Conservation (phyloP, 2,888 invertebrate species). For the Tipula lateralis region DNA sequence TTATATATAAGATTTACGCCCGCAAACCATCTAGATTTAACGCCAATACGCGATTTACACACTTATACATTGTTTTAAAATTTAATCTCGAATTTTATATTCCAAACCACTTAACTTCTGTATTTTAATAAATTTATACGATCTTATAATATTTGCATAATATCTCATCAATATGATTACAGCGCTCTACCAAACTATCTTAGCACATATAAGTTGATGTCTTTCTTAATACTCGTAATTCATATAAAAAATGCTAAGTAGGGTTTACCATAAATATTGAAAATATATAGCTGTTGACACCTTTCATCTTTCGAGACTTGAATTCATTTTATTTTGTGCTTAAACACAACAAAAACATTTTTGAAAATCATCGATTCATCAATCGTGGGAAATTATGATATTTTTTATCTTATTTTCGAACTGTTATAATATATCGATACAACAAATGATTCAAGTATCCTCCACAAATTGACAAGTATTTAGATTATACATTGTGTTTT, state of each 20-base stretch:
- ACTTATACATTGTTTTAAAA: not conserved
- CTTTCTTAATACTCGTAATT: not conserved
- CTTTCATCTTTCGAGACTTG: not conserved
- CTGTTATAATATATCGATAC: too few relatives aligned
- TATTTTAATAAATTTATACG: not conserved
- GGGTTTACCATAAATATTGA: not conserved
- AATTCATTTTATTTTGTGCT: not conserved
- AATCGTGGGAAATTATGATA: not conserved
- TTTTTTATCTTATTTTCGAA: not conserved
- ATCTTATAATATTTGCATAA: not conserved
- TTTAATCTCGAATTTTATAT: not conserved
- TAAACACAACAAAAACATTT: not conserved
- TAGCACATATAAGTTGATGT: not conserved
- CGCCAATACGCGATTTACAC: not conserved
- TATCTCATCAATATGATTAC: not conserved
- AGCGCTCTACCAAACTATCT: not conserved
- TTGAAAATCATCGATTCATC: not conserved
- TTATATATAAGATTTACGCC: not conserved
- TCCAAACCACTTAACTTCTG: not conserved
- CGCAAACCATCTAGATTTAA: not conserved
- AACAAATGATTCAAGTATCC: too few relatives aligned
- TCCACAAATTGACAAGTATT: too few relatives aligned
- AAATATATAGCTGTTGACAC: not conserved
- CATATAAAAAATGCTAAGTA: not conserved
- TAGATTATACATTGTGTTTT: too few relatives aligned